Conservation (phyloP, 2,888 invertebrate genomes). For the Parascotia fuliginaria region DNA sequence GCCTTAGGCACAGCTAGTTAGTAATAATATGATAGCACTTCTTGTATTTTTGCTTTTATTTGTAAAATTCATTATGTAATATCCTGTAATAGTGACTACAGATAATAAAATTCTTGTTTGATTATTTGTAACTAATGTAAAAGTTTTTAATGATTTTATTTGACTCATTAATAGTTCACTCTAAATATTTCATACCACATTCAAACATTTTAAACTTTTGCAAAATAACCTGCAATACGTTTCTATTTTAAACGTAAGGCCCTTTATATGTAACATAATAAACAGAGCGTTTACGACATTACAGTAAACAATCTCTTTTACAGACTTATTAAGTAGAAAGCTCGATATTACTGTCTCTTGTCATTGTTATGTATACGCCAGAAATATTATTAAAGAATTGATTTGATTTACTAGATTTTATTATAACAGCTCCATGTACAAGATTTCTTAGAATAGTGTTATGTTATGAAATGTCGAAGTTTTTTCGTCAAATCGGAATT, state of each 20-base stretch:
- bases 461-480: neutral
- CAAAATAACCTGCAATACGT: conserved; percentile 15
- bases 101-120: too few species aligned
- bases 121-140: too few species aligned
- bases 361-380: conserved; percentile 17
- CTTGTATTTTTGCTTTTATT: too few species aligned
- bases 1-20: too few species aligned
- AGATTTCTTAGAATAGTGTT: neutral
- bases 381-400: conserved; percentile 20
- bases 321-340: conserved; percentile 65
- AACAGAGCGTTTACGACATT: conserved; percentile 58
- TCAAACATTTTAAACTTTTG: conserved; percentile 12
- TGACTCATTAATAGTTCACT: too few species aligned
- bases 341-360: conserved; percentile 34
- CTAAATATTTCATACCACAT: neutral
- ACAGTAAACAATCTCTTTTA: conserved; percentile 53
- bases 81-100: too few species aligned
- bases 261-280: conserved; percentile 48
- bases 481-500: too few species aligned
- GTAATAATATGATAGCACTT: too few species aligned
- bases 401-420: conserved; percentile 17
- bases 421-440: conserved; percentile 6
- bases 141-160: too few species aligned
- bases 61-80: too few species aligned
- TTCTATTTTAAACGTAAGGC: conserved; percentile 42